phyloP scores from a whole-genome alignment of 2,888 invertebrate genomes.

The Odontocerum albicorne region DNA sequence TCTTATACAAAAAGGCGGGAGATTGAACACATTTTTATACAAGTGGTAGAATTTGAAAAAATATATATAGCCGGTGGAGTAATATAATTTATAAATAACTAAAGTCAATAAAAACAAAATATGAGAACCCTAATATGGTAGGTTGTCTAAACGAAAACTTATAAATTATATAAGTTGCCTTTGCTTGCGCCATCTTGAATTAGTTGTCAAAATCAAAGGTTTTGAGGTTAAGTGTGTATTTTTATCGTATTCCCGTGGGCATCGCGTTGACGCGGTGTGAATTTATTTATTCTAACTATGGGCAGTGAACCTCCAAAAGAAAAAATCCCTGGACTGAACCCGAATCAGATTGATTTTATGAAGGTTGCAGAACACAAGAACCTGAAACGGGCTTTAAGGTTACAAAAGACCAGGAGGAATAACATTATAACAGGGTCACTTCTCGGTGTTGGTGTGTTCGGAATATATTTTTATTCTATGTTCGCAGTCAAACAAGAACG shows the following conservation, averaged over 20 bases:
- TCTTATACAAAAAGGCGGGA: too few species aligned
- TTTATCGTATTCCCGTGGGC: too few species aligned
- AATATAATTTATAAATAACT: too few species aligned
- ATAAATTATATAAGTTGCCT: too few species aligned
- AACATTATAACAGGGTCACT: conserved; percentile 69
- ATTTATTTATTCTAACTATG: conserved; percentile 4
- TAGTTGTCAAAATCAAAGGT: too few species aligned
- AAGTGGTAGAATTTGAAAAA: too few species aligned
- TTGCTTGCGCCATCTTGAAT: too few species aligned
- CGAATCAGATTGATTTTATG: conserved; percentile 76
- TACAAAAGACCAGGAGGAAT: conserved; percentile 62
- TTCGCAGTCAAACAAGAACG: conserved; percentile 87
- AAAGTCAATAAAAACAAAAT: too few species aligned
- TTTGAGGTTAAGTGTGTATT: conserved; percentile 1
- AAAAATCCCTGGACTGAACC: conserved; percentile 55
- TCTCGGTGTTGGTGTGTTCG: conserved; percentile 67
- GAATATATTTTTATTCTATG: conserved; percentile 86
- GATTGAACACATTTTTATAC: too few species aligned
- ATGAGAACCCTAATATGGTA: too few species aligned
- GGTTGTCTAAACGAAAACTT: too few species aligned
- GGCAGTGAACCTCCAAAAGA: conserved; percentile 56
- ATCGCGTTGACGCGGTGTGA: conserved; percentile 5
- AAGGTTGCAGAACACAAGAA: conserved; percentile 78
- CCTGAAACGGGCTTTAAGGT: conserved; percentile 66
- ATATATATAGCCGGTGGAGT: too few species aligned